These are phyloP conservation scores for Cyprinus carpio DNA, from an alignment of 2,113 vertebrate genomes.

Conservation along the genomic window DNA sequence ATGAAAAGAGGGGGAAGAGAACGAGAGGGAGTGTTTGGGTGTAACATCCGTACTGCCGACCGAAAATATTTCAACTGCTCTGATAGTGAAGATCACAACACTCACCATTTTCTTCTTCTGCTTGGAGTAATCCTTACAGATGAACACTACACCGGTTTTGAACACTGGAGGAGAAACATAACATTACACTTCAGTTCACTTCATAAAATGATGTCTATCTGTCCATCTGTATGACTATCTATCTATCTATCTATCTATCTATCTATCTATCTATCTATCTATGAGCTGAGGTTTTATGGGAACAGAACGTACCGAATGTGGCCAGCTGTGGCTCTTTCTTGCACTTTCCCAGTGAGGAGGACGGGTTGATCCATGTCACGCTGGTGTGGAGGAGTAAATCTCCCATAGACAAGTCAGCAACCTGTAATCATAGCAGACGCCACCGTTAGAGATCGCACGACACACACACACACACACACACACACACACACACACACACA, in stretches of 20 bases:
- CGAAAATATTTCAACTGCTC: neutral
- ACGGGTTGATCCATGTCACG: slow-evolving; percentile 93
- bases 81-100: slow-evolving; percentile 33
- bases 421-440: slow-evolving; percentile 72
- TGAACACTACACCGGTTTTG: slow-evolving; percentile 93
- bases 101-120: slow-evolving; percentile 97
- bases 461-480: neutral
- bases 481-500: neutral
- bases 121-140: slow-evolving; percentile 94
- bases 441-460: neutral
- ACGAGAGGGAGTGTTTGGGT: neutral
- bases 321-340: slow-evolving; percentile 96
- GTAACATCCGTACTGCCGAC: too few relatives aligned
- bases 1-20: neutral
- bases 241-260: neutral
- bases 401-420: slow-evolving; percentile 96
- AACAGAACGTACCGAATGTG: slow-evolving; percentile 83
- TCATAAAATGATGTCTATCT: neutral
- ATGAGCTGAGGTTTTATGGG: neutral
- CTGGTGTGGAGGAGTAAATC: slow-evolving; percentile 91
- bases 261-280: too few relatives aligned
- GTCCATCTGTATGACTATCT: neutral
- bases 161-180: slow-evolving; percentile 79
- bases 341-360: slow-evolving; percentile 91
- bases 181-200: neutral